Conservation (phyloP, 2,113 vertebrate species). For the Tiliqua scincoides region DNA sequence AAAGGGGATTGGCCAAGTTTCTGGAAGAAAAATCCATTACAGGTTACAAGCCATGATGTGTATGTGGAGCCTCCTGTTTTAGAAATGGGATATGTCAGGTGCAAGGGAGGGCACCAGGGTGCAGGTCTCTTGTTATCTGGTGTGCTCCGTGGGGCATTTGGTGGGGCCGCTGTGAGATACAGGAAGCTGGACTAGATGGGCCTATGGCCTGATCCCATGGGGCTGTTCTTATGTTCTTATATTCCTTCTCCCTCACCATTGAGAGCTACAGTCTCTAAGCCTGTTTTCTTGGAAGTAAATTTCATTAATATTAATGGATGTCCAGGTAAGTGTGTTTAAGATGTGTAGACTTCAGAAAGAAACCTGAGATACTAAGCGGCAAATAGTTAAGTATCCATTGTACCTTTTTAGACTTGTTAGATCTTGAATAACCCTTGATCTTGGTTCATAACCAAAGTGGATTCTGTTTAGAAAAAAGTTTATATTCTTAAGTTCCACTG, state of each 20-base stretch:
- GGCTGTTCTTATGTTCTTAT: not conserved
- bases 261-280: not conserved
- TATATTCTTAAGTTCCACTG: not conserved
- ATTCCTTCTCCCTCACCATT: not conserved
- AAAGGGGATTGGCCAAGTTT: too few species aligned
- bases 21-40: too few species aligned
- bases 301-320: not conserved
- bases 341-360: not conserved
- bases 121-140: too few species aligned
- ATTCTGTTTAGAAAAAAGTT: not conserved
- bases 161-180: too few species aligned
- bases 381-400: not conserved
- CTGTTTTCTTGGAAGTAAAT: not conserved
- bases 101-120: too few species aligned
- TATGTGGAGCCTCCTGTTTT: too few species aligned
- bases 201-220: too few species aligned
- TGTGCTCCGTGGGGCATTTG: too few species aligned
- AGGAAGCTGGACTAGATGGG: too few species aligned
- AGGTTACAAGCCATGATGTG: too few species aligned
- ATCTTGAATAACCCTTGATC: not conserved
- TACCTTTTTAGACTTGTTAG: not conserved
- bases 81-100: too few species aligned
- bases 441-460: not conserved
- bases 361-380: not conserved
- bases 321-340: not conserved